Conservation (phyloP, 2,113 vertebrate species). For the Egretta garzetta region DNA sequence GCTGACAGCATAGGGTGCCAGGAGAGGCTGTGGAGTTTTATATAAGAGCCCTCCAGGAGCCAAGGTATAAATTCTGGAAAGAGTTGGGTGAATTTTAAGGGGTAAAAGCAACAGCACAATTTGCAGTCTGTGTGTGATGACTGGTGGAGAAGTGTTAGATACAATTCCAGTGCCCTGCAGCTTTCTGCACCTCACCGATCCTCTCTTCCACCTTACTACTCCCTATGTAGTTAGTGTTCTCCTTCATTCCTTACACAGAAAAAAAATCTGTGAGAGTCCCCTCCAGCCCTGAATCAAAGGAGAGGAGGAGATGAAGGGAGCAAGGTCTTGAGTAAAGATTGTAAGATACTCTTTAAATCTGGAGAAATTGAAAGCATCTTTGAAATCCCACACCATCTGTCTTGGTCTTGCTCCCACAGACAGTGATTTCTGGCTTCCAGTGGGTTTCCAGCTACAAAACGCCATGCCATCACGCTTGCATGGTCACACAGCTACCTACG, state of each 20-base stretch:
- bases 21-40: background rate
- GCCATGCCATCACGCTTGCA: constrained; percentile 60
- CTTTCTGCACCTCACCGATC: background rate
- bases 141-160: background rate
- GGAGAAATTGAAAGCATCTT: background rate
- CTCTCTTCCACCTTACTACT: background rate
- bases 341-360: background rate
- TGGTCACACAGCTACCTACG: constrained; percentile 86
- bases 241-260: background rate
- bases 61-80: background rate
- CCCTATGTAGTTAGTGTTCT: background rate
- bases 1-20: background rate
- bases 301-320: background rate
- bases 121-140: background rate
- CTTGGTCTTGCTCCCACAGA: constrained; percentile 68
- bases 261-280: background rate
- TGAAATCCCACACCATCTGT: background rate
- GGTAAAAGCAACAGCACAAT: background rate
- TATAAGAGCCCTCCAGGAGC: background rate
- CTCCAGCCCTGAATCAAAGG: background rate
- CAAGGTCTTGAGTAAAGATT: background rate
- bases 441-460: constrained; percentile 72
- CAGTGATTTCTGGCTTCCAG: constrained; percentile 85
- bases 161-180: background rate
- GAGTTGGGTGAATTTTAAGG: background rate